A percentile compares a stretch with the other conserved stretches of the same genome.
phyloP scores from a whole-genome alignment of 2,888 invertebrate genomes.

The Eretmocerus hayati region DNA sequence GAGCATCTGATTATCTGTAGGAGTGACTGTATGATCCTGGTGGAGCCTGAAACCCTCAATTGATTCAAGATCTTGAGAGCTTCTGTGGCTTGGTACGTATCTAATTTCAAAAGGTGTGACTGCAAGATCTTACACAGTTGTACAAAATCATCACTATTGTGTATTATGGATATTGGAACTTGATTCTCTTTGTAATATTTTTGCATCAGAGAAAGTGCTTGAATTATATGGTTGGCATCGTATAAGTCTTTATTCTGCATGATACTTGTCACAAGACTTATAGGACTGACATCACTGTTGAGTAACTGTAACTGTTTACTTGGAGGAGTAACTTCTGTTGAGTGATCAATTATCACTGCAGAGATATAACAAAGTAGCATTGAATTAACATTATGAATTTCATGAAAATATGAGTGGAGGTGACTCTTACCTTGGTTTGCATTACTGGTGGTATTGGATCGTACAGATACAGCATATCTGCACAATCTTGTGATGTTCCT shows the following conservation, averaged over 20 bases:
- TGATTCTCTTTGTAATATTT: conserved; percentile 7
- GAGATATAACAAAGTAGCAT: too few relatives aligned
- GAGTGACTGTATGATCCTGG: conserved; percentile 14
- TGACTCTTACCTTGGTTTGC: too few relatives aligned
- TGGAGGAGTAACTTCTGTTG: too few relatives aligned
- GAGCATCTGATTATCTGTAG: conserved; percentile 13
- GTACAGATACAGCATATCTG: too few relatives aligned
- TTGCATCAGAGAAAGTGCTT: conserved; percentile 6
- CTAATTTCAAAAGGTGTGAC: conserved; percentile 4
- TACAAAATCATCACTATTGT: conserved; percentile 2
- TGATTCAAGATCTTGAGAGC: conserved; percentile 10
- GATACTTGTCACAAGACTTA: neutral
- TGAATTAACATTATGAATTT: too few relatives aligned
- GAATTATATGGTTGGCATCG: conserved; percentile 2
- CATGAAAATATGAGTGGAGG: too few relatives aligned
- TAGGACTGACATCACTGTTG: neutral
- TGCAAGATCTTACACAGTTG: conserved; percentile 4
- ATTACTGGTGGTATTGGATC: too few relatives aligned
- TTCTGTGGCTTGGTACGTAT: conserved; percentile 1
- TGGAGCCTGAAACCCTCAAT: conserved; percentile 7
- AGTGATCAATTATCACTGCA: too few relatives aligned
- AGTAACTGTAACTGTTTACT: neutral
- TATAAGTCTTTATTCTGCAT: neutral
- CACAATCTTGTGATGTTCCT: too few relatives aligned
- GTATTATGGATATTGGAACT: neutral